Percentiles rank a stretch among this genome's conserved stretches.
These are phyloP conservation scores for Tribolium freemani DNA, from an alignment of 2,888 invertebrate species.

Conservation along the genomic window DNA sequence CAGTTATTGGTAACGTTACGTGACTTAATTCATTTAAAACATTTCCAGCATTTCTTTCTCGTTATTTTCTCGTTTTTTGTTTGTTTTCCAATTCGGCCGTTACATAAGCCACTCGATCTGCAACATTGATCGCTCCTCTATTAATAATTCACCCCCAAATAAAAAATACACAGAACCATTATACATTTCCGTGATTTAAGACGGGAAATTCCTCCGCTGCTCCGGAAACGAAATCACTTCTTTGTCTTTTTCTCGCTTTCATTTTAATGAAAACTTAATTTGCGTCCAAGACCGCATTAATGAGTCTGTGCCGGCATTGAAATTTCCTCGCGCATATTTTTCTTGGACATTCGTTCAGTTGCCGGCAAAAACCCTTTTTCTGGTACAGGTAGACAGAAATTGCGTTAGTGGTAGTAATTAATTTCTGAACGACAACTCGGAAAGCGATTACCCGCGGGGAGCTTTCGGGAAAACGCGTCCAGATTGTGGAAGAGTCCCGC, in stretches of 20 bases:
- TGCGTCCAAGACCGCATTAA: neutral
- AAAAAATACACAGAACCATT: neutral
- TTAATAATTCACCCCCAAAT: neutral
- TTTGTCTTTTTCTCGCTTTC: neutral
- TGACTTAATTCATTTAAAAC: no score
- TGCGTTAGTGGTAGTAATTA: constrained; percentile 63
- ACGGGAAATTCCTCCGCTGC: neutral
- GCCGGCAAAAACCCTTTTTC: constrained; percentile 44
- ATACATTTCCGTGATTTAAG: neutral
- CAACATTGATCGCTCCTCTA: neutral
- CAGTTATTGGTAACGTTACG: no score
- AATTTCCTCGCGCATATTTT: constrained; percentile 17
- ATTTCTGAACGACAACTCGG: constrained; percentile 65
- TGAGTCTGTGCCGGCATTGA: constrained; percentile 12
- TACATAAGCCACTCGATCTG: neutral
- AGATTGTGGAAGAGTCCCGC: constrained; percentile 44
- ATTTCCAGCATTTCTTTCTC: neutral
- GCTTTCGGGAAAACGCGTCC: constrained; percentile 46
- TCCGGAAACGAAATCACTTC: neutral
- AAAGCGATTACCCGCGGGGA: constrained; percentile 62
- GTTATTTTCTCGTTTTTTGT: neutral
- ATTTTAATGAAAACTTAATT: constrained; percentile 3
- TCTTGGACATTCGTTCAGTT: constrained; percentile 17
- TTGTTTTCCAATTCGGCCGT: neutral
- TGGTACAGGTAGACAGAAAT: constrained; percentile 56